A percentile compares a stretch with the other conserved stretches of the same genome.
Conservation (phyloP, 2,888 invertebrate genomes). For the Agriopis marginaria region DNA sequence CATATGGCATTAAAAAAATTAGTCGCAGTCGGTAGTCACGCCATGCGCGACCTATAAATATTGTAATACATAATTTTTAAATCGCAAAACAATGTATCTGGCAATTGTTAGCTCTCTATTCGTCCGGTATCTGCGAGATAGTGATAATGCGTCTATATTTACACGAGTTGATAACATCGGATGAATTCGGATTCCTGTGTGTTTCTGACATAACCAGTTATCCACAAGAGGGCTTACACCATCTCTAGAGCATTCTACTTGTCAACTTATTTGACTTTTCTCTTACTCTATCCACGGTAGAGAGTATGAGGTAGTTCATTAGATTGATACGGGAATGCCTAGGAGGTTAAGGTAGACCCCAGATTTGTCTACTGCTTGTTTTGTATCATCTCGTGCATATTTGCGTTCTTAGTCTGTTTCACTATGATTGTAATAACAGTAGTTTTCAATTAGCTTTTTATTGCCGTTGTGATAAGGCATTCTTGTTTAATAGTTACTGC, state of each 20-base stretch:
- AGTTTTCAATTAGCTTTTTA: conserved; percentile 33
- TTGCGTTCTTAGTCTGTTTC: neutral
- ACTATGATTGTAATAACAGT: neutral
- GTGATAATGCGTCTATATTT: conserved; percentile 33
- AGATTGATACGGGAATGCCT: too few species aligned
- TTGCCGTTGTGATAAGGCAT: conserved; percentile 19
- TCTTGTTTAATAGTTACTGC: conserved; percentile 15
- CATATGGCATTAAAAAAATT: too few species aligned
- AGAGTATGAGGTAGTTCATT: too few species aligned
- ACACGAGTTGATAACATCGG: conserved; percentile 22
- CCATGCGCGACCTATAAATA: too few species aligned
- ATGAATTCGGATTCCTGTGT: conserved; percentile 1
- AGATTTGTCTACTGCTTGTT: neutral
- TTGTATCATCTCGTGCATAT: conserved; percentile 2
- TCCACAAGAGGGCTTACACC: neutral
- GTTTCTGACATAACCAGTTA: conserved; percentile 1
- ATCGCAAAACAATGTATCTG: conserved; percentile 1
- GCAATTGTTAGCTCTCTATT: conserved; percentile 5
- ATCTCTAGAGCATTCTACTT: too few species aligned
- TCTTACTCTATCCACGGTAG: too few species aligned
- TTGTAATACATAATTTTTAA: too few species aligned
- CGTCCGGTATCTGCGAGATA: conserved; percentile 20
- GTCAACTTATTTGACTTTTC: too few species aligned
- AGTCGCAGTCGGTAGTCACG: too few species aligned
- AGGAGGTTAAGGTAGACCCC: neutral